Conservation (phyloP, 2,797 vertebrate species). For the Carduelis carduelis region DNA sequence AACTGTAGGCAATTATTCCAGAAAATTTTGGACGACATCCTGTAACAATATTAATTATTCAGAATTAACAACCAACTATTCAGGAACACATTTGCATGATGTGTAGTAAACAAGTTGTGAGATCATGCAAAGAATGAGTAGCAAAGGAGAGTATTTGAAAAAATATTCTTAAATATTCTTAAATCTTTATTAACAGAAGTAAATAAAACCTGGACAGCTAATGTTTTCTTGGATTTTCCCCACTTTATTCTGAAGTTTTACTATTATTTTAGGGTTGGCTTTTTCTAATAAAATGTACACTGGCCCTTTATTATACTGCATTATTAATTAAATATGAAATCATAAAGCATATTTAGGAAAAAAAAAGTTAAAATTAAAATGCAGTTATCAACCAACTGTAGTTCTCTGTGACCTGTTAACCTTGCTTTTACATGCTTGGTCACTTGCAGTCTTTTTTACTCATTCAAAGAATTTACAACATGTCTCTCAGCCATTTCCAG, state of each 20-base stretch:
- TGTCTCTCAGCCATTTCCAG: neutral
- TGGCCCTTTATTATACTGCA: neutral
- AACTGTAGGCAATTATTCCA: neutral
- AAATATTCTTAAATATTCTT: neutral
- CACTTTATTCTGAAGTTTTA: neutral
- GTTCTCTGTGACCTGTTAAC: neutral
- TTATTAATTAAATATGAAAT: neutral
- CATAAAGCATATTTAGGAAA: neutral
- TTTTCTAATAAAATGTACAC: neutral
- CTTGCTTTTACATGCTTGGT: neutral
- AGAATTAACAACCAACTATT: neutral
- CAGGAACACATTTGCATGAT: neutral
- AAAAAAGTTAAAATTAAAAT: neutral
- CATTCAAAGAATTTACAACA: constrained; percentile 42
- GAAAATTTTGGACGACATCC: neutral
- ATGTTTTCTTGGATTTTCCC: neutral
- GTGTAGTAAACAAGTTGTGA: neutral
- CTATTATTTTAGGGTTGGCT: neutral
- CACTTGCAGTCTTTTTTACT: neutral
- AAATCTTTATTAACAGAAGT: neutral
- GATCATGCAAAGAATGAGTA: neutral
- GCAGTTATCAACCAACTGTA: neutral
- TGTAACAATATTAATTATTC: constrained; percentile 2
- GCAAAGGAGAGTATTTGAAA: neutral
- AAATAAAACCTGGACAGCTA: neutral